Percentiles rank a stretch among this genome's conserved stretches.
Evolutionary conservation across 2,797 vertebrate genomes (phyloP).

Genomic region (Silurus aristotelis): DNA sequence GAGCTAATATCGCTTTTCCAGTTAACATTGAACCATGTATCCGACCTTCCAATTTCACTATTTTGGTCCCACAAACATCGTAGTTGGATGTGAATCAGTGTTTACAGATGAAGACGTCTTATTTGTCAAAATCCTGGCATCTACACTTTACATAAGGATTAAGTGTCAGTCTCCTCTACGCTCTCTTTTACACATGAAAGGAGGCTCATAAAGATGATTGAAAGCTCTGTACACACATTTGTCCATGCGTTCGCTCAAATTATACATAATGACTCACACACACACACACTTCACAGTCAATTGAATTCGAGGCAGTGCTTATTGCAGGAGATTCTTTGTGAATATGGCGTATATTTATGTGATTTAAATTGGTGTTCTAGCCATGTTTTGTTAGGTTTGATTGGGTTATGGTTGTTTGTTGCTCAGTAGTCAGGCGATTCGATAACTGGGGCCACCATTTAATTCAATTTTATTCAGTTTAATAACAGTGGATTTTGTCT

Average conservation of each 20-base stretch:
- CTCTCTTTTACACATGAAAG: constrained; percentile 37
- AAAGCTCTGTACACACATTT: constrained; percentile 58
- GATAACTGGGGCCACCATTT: background rate
- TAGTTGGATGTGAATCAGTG: constrained; percentile 32
- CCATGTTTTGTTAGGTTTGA: constrained; percentile 47
- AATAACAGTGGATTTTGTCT: too few species aligned
- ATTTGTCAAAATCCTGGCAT: constrained; percentile 35
- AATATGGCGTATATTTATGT: constrained; percentile 46
- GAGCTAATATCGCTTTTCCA: background rate
- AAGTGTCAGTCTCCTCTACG: constrained; percentile 25
- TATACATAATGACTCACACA: constrained; percentile 57
- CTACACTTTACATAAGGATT: constrained; percentile 58
- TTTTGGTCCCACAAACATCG: constrained; percentile 7
- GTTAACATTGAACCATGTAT: background rate
- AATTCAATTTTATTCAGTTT: background rate
- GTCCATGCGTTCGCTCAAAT: constrained; percentile 50
- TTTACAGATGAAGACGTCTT: constrained; percentile 39
- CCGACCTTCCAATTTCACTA: background rate
- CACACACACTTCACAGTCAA: constrained; percentile 45
- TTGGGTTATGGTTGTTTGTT: constrained; percentile 36
- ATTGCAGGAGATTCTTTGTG: constrained; percentile 38
- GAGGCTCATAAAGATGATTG: constrained; percentile 55
- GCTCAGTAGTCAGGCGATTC: background rate
- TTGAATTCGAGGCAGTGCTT: constrained; percentile 50
- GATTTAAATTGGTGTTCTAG: constrained; percentile 29